Base-by-base conservation (phyloP, 2,888 invertebrate species). In the Oeneis ivallda region DNA sequence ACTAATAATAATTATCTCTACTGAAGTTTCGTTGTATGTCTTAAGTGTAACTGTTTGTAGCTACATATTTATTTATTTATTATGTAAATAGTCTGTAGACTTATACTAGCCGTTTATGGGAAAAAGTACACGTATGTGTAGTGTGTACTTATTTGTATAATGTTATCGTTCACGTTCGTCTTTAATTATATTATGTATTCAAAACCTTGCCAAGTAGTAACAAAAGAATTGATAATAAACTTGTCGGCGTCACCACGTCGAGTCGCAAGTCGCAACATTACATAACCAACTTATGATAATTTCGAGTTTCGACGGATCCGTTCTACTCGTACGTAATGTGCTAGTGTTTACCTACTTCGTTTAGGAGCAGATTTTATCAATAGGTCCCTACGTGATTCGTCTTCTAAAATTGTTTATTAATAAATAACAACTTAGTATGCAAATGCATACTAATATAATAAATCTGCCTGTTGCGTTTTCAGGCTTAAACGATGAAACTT, bases 181-280 rank as follows among this genome's bases (percentile, higher is more conserved):
- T 37, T 53, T 56, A 56, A 41, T 56, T 54, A 54, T 37, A 41
- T 56, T 54, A 54, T 37, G 37, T 19, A 54, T 54, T 47, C 34
- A 37, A 54, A 60, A 62, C 15, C 37, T 54, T 34, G 47, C 53
- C 17, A 54, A 62, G 52, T 45, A 62, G 52, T 45, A 45, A 47
- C 54, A 54, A 47, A 53, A 53, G 34, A 62, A 54, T 45, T 37
- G 54, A 54, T 54, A 54, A 62, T 54, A 62, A 47, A 54, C n/a
- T 52, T 32, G 56, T 41, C 10, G 37, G 17, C 62, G 54, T n/a
- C 49, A 10, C 26, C 41, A 3, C 41, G 53, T 43, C 52, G 11
- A 32, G 45, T 47, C 54, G 6, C 13, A 54, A 32, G 45, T 47
- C 54, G 6, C 13, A 54, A 54, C 39, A 17, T 26, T 61, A 56